Evolutionary conservation across 2,113 vertebrate species (phyloP), one percentile per base, ranked within the genome.

Genomic region (Cygnus atratus): DNA sequence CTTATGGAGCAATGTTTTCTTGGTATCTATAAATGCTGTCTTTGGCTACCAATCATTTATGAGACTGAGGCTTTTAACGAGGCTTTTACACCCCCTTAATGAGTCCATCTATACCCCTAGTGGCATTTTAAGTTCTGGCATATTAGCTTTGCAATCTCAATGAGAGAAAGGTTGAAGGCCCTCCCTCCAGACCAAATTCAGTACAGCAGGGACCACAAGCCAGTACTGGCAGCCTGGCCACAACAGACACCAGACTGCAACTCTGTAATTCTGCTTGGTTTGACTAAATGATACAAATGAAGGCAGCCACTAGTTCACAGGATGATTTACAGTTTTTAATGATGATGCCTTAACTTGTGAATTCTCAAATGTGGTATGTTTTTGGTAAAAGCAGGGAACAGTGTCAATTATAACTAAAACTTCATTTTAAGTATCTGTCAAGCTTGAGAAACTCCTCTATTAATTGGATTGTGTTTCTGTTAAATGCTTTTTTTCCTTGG

Each of bases 21-120:
- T 95, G 70, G 81, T 26, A 26, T 94, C 87, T 96, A 13, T 14
- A 95, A 95, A 92, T 87, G 90, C 93, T 96, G 88, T 65, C 7
- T 0, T 31, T 88, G 85, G 90, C 65, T 88, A 88, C 68, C 31
- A 65, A 67, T 91, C 93, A 46, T 71, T 75, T 85, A 29, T 90
- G 93, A 79, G 78, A 58, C 21, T 46, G 70, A 81, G 94, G 77
- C 16, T 90, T 70, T 67, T 67, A 86, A 66, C 41, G 72, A 93
- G 37, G 84, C 28, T 74, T 50, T 48, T 61, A 71, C 37, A 54
- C 0, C 4, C 28, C 72, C 75, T 84, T 84, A 92, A 92, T 59
- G 72, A 37, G 55, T 75, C 29, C 41, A 54, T 31, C 70, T 83
- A 28, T 24, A 81, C 15, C 26, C 21, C 3, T 1, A 63, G 55